Evolutionary conservation across 2,888 invertebrate genomes (phyloP).

Genomic region (Crematogaster levior): DNA sequence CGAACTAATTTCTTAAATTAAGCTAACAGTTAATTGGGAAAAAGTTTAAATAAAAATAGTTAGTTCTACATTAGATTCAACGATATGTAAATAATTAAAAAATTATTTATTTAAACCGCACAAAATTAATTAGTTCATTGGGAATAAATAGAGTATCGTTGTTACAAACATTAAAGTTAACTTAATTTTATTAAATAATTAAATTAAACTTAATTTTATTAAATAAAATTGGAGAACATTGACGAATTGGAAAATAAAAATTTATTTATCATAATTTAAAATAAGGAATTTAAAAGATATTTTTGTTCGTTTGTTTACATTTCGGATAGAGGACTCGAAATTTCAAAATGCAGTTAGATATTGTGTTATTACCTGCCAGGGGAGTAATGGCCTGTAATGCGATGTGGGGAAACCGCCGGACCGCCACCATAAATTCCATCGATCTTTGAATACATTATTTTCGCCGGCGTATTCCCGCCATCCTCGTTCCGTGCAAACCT

Average conservation of each 20-base stretch:
- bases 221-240: neutral
- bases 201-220: neutral
- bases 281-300: neutral
- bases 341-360: neutral
- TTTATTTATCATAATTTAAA: neutral
- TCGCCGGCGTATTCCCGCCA: slow-evolving; percentile 92
- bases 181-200: too few species aligned
- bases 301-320: neutral
- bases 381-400: slow-evolving; percentile 89
- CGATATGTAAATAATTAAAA: neutral
- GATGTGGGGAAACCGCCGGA: slow-evolving; percentile 91
- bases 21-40: neutral
- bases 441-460: slow-evolving; percentile 87
- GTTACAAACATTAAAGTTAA: neutral
- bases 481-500: slow-evolving; percentile 93
- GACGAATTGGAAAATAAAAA: neutral
- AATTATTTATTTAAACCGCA: neutral
- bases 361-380: slow-evolving; percentile 88
- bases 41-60: neutral
- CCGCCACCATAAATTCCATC: slow-evolving; percentile 96
- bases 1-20: neutral
- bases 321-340: slow-evolving; percentile 12
- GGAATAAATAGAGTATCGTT: neutral
- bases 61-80: neutral
- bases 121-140: neutral